These are phyloP conservation scores for Temnothorax rugatulus DNA, from an alignment of 2,888 invertebrate genomes.

Conservation along the genomic window DNA sequence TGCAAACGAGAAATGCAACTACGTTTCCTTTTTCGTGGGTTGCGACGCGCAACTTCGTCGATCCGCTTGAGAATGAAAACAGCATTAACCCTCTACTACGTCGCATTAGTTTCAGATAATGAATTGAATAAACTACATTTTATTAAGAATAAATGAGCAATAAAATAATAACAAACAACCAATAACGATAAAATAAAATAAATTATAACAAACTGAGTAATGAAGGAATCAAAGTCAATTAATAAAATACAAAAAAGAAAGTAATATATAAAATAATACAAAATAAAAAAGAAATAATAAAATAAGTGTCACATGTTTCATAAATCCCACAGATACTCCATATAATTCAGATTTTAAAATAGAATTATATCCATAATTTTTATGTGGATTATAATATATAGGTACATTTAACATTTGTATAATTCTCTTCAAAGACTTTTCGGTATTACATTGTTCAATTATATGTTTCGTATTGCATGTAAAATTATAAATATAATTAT, in stretches of 20 bases:
- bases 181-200: neutral
- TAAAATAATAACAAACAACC: neutral
- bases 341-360: neutral
- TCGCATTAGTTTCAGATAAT: neutral
- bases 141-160: neutral
- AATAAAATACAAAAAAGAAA: conserved; percentile 1
- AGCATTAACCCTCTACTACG: conserved; percentile 2
- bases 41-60: neutral
- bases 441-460: neutral
- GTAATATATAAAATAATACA: no score
- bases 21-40: neutral
- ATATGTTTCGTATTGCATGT: neutral
- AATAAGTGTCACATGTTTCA: neutral
- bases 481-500: conserved; percentile 2
- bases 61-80: neutral
- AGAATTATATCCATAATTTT: conserved; percentile 3
- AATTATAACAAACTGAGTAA: neutral
- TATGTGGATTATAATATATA: neutral
- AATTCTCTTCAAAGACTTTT: neutral
- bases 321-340: neutral
- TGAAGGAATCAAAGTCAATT: neutral
- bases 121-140: neutral
- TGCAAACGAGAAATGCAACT: conserved; percentile 35
- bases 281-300: no score
- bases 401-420: neutral